Base-by-base conservation (phyloP, 2,888 invertebrate genomes). In the Eudemis profundana region DNA sequence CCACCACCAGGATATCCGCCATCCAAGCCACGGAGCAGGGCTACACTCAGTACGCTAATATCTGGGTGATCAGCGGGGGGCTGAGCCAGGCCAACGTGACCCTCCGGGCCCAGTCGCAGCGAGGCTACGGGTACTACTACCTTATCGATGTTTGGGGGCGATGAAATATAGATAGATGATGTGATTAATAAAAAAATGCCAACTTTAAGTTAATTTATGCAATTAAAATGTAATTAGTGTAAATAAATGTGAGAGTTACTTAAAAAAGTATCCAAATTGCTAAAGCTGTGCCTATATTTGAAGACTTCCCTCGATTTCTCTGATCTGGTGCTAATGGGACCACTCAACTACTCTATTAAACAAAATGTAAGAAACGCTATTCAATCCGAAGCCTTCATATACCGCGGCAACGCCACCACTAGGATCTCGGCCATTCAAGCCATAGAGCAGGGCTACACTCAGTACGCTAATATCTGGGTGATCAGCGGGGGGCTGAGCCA, bases 101-200 rank as follows among this genome's bases (percentile, higher is more conserved):
- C 0, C 65, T 90, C 1, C 72, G 89, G 15, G 76, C 85, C 3
- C 82, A 85, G 12, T 79, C 87, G 0, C 73, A 78, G 0, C 75
- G 78, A 1, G 85, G 89, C 0, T 82, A 80, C 17, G 90, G 90
- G 0, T 90, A 82, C 60, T 81, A 90, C 66, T 90, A 87, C 65
- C 66, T 75, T 0, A 68, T 89, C 1, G 84, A 85, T 5, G 74
- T 90, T 47, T 89, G 84, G 83, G 89, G 89, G 21, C 82, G 78
- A 29, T 85, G 78, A 73, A 29, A 15, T 12, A 2, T 42, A 7
- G 33, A 33, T 8, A 33, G n/a, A n/a, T n/a, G n/a, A n/a, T n/a
- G n/a, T n/a, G n/a, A n/a, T n/a, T n/a, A n/a, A n/a, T n/a, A n/a
- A n/a, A n/a, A n/a, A n/a, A n/a, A n/a, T n/a, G n/a, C n/a, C n/a